Percentiles rank a stretch among this genome's conserved stretches.
These are phyloP conservation scores for Portevinia maculata DNA, from an alignment of 2,888 invertebrate species.

Conservation along the genomic window DNA sequence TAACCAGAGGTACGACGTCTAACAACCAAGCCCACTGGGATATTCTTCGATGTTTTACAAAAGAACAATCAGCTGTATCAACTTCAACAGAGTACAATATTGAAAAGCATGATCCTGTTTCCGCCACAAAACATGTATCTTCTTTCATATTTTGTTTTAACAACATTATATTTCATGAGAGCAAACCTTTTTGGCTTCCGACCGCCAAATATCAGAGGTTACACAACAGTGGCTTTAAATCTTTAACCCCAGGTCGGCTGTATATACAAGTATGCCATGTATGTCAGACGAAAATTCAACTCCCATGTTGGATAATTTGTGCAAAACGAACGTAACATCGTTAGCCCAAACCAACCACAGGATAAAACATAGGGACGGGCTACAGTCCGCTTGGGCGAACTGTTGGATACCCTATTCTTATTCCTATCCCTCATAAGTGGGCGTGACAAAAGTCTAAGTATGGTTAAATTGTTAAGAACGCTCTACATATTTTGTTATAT, in stretches of 20 bases:
- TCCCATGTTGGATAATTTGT: conserved; percentile 62
- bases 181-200: conserved; percentile 32
- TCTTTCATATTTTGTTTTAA: conserved; percentile 12
- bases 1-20: too few relatives aligned
- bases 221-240: conserved; percentile 21
- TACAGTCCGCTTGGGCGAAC: too few relatives aligned
- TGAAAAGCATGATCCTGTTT: conserved; percentile 19
- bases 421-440: too few relatives aligned
- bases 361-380: too few relatives aligned
- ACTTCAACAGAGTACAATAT: conserved; percentile 23
- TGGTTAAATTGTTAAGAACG: too few relatives aligned
- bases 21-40: too few relatives aligned
- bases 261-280: conserved; percentile 30
- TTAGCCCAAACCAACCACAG: too few relatives aligned
- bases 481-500: too few relatives aligned
- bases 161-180: conserved; percentile 15
- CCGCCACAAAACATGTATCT: background rate
- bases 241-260: conserved; percentile 6
- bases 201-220: conserved; percentile 28
- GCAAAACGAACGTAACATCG: conserved; percentile 40
- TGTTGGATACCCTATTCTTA: too few relatives aligned
- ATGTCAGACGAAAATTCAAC: conserved; percentile 46
- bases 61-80: conserved; percentile 2
- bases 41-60: too few relatives aligned
- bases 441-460: too few relatives aligned